A percentile compares a stretch with the other conserved stretches of the same genome.
Evolutionary conservation across 53 echinoderm and acorn worm species (phyloP).

Genomic region (Crossaster papposus): DNA sequence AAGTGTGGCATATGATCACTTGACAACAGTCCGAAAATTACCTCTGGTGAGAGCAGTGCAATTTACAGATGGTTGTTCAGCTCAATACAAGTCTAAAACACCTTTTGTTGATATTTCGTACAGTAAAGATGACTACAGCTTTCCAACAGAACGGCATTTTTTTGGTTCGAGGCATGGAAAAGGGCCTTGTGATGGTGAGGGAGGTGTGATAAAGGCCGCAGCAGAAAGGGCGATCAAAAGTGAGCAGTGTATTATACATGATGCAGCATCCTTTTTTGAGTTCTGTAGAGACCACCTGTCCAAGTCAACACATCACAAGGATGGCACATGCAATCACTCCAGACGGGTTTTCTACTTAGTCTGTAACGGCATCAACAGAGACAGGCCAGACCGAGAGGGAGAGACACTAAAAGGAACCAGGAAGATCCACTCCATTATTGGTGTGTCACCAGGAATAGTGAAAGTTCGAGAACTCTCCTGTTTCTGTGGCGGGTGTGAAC

Average conservation of each 20-base stretch:
- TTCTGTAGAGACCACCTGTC: conserved; percentile 50
- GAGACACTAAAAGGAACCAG: conserved; percentile 11
- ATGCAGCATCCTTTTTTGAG: conserved; percentile 52
- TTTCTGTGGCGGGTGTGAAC: conserved; percentile 13
- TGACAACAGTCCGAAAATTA: neutral
- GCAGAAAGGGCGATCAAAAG: conserved; percentile 39
- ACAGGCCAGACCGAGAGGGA: neutral
- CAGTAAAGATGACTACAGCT: neutral
- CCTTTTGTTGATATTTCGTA: conserved; percentile 41
- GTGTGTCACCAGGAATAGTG: conserved; percentile 24
- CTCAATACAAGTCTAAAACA: conserved; percentile 30
- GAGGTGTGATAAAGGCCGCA: conserved; percentile 43
- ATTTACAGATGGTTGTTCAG: conserved; percentile 32
- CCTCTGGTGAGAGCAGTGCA: conserved; percentile 1
- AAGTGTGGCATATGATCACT: conserved; percentile 12
- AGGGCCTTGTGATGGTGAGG: conserved; percentile 60
- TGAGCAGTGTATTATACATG: conserved; percentile 24
- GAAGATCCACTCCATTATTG: conserved; percentile 7
- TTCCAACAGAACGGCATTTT: neutral
- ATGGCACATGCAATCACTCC: conserved; percentile 16
- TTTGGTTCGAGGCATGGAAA: conserved; percentile 54
- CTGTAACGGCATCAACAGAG: neutral
- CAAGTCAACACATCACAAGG: neutral
- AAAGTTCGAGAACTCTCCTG: conserved; percentile 26
- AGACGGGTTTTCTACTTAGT: neutral